phyloP scores from a whole-genome alignment of 2,797 vertebrate genomes.

The Manis crassicaudata region DNA sequence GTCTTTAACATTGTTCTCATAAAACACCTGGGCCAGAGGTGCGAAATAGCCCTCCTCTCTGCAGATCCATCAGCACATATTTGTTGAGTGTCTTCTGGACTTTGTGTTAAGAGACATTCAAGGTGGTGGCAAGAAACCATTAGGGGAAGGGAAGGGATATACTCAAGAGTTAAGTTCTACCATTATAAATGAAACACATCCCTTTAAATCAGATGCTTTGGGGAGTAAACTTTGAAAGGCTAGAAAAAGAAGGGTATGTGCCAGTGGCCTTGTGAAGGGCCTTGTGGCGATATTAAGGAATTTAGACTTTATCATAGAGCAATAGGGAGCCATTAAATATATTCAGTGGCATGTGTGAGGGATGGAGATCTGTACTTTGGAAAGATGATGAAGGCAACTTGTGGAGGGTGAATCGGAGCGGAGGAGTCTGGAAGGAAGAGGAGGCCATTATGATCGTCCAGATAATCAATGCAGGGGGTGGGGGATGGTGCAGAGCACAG shows the following conservation, averaged over 20 bases:
- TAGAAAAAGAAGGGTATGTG: background rate
- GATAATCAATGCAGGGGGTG: background rate
- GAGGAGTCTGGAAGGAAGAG: background rate
- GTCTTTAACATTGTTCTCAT: background rate
- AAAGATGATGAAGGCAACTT: background rate
- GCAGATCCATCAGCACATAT: background rate
- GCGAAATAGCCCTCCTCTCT: background rate
- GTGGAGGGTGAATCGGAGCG: background rate
- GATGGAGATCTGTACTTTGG: background rate
- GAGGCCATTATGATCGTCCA: background rate
- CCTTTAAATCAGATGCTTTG: background rate
- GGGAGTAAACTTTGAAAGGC: background rate
- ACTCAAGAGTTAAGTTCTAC: background rate
- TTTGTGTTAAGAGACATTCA: background rate
- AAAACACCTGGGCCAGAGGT: background rate
- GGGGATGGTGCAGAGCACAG: background rate
- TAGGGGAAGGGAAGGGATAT: background rate
- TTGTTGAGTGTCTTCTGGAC: background rate
- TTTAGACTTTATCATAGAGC: background rate
- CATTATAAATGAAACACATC: background rate
- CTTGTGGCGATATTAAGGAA: background rate
- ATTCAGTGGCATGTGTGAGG: background rate
- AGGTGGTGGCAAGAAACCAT: background rate
- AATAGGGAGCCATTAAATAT: background rate
- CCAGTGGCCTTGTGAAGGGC: background rate